Base-by-base conservation (phyloP, 2,888 invertebrate genomes). In the Campoplex capitator region DNA sequence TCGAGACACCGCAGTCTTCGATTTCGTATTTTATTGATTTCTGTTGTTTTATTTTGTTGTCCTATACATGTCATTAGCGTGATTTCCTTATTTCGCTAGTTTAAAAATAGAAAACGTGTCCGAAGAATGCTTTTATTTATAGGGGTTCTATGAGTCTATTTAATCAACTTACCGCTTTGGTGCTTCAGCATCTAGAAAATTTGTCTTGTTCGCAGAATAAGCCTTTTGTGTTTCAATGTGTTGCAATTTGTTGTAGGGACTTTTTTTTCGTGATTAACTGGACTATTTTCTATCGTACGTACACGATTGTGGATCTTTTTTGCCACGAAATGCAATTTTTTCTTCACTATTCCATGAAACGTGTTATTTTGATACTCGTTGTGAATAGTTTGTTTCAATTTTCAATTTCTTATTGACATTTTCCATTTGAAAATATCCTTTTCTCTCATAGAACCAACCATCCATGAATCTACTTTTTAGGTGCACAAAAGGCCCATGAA, bases 21-120 rank as follows among this genome's bases (percentile, higher is more conserved):
- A 76, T 76, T 65, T 62, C 42, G 42, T 62, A 48, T 76, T 42
- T 76, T 51, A 77, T 77, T 77, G 51, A 77, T 67, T 77, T 65
- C 18, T 56, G n/a, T 51, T 74, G 45, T 48, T 56, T 74, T 54
- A 35, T 18, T 56, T 74, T 35, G 23, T 58, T 11, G 4, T 42
- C 4, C 38, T 9, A 3, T 54, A 51, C 18, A 18, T 54, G 38
- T 56, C 38, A 38, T 74, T 16, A 32, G 1, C 32, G 7, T 16
- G 4, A 32, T 62, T 62, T 32, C 6, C 13, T 62, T 62, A 62
- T 62, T 62, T 62, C 16, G 62, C 13, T 16, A 7, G 16, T 13
- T 62, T 62, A 3, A 16, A 32, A 62, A 32, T 62, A 62, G 16
- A 16, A 62, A 16, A 32, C 13, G 16, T 16, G 32, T 16, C 6